Conservation (phyloP, 2,888 invertebrate genomes). For the Stenoptilia bipunctidactyla region DNA sequence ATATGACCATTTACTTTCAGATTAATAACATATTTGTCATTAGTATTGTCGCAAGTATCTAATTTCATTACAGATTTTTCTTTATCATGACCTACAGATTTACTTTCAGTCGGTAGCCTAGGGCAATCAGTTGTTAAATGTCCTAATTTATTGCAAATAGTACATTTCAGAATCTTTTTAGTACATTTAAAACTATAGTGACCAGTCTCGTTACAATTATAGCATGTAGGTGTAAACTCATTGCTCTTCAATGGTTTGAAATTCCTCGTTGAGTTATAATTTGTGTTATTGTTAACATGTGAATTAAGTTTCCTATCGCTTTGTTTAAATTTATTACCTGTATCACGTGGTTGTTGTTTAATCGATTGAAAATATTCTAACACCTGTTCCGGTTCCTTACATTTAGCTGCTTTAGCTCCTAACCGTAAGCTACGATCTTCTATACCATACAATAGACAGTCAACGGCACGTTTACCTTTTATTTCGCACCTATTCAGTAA, state of each 20-base stretch:
- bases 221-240: background rate
- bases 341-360: slow-evolving; percentile 6
- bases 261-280: background rate
- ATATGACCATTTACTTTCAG: slow-evolving; percentile 5
- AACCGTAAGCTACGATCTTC: slow-evolving; percentile 8
- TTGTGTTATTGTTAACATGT: background rate
- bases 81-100: background rate
- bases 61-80: slow-evolving; percentile 1
- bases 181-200: slow-evolving; percentile 6
- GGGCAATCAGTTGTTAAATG: slow-evolving; percentile 3
- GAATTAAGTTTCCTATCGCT: background rate
- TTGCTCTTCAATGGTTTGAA: background rate
- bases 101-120: background rate
- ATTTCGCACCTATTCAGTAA: slow-evolving; percentile 11
- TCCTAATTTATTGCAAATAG: slow-evolving; percentile 4
- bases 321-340: background rate
- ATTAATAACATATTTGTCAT: slow-evolving; percentile 9
- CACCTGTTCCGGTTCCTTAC: slow-evolving; percentile 8
- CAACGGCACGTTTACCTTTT: slow-evolving; percentile 10
- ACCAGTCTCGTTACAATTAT: slow-evolving; percentile 7
- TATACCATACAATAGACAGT: slow-evolving; percentile 9
- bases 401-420: slow-evolving; percentile 11
- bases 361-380: slow-evolving; percentile 9
- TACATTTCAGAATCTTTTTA: slow-evolving; percentile 5
- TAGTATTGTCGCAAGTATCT: background rate